Base-by-base conservation (phyloP, 2,113 vertebrate species). In the Vulpes ferrilata region DNA sequence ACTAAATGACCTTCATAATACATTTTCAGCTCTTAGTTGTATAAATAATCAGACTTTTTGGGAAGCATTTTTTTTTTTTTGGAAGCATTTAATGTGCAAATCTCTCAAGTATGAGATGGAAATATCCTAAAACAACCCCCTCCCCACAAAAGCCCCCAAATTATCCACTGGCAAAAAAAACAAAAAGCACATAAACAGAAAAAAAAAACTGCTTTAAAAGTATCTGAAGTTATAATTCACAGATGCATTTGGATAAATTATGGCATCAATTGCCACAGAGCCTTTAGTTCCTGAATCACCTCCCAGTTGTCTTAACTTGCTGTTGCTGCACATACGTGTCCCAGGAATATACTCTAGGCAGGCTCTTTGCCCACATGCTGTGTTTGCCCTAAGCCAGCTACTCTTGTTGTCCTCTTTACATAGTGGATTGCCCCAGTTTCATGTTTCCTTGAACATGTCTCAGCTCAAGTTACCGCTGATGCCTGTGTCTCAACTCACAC, bases 401-500 rank as follows among this genome's bases (percentile, higher is more conserved):
- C 43, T 38, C 71, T 64, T 74, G 78, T 13, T 32, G 88, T 84
- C 88, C 80, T 96, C 88, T 69, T 95, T 88, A 85, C 85, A 51
- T 38, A 11, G 81, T 32, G 71, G n/a, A 48, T n/a, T 92, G 71
- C 30, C 87, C 88, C 76, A 73, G 94, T 93, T 96, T 97, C 88
- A 27, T 67, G 90, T 96, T 97, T 97, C 95, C 95, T 82, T 96
- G 48, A 81, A 57, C 1, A 0, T 81, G 59, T 86, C 11, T 10
- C 23, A 82, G 93, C 90, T 98, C 73, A 0, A 32, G 81, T 97
- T 98, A 88, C 92, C 92, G 88, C 38, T 55, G n/a, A 64, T 78
- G 79, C 20, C 73, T 69, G 2, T 38, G 15, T 65, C 64, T 79
- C 48, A 48, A 15, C 38, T 78, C 64, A 25, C 59, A 11, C 60